These are phyloP conservation scores for Caenorhabditis macrosperma DNA, from an alignment of 2,888 invertebrate genomes.

Conservation along the genomic window DNA sequence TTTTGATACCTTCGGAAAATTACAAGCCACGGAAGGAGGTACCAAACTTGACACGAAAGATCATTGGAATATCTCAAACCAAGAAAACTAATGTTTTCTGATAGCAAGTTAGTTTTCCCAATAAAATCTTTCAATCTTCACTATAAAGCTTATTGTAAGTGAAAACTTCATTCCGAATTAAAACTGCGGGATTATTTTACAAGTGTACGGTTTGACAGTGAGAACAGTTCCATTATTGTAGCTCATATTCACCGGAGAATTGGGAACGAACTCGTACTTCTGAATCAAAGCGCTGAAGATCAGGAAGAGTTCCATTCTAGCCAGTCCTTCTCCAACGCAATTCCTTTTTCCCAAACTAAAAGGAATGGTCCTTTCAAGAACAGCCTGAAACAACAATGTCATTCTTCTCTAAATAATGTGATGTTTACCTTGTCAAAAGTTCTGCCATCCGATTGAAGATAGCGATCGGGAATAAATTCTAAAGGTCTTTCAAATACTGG, in stretches of 20 bases:
- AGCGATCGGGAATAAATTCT: constrained; percentile 64
- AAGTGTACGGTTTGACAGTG: constrained; percentile 26
- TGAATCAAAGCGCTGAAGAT: constrained; percentile 48
- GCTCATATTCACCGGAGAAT: constrained; percentile 21
- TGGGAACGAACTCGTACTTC: constrained; percentile 46
- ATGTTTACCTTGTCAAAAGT: constrained; percentile 49
- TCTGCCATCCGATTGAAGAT: constrained; percentile 56
- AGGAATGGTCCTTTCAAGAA: constrained; percentile 58
- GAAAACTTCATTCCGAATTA: not conserved
- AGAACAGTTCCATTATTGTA: constrained; percentile 36
- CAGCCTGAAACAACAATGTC: constrained; percentile 39
- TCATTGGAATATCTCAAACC: no score
- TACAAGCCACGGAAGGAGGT: no score
- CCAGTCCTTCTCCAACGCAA: constrained; percentile 68
- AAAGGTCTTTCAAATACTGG: constrained; percentile 53
- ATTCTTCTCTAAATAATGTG: not conserved
- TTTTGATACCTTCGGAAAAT: no score
- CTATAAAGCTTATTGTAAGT: not conserved
- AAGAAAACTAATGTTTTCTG: no score
- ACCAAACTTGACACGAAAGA: no score
- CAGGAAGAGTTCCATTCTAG: constrained; percentile 64
- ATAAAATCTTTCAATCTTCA: no score
- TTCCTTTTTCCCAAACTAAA: constrained; percentile 66
- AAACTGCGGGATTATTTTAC: constrained; percentile 13
- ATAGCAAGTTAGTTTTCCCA: no score